phyloP scores from a whole-genome alignment of 2,113 vertebrate genomes.

The Corynorhinus townsendii region DNA sequence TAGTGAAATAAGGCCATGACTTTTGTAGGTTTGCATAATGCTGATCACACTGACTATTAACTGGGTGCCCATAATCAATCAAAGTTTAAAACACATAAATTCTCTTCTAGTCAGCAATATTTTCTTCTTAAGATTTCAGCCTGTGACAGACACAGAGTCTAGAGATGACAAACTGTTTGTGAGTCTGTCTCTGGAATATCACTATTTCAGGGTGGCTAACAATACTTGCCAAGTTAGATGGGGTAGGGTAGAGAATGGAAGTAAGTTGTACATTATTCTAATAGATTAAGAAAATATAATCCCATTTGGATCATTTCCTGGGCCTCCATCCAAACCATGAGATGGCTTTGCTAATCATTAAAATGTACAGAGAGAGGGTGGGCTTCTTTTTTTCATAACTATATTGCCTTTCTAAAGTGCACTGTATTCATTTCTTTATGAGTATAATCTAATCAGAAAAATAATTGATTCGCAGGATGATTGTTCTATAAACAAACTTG shows the following conservation, averaged over 20 bases:
- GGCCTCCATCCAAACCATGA: constrained; percentile 73
- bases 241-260: constrained; percentile 2
- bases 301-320: constrained; percentile 74
- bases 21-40: constrained; percentile 38
- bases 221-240: constrained; percentile 62
- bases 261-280: constrained; percentile 69
- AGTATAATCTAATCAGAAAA: constrained; percentile 70
- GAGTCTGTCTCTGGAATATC: constrained; percentile 51
- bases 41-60: constrained; percentile 51
- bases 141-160: constrained; percentile 52
- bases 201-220: constrained; percentile 49
- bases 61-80: constrained; percentile 29
- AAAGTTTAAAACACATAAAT: constrained; percentile 34
- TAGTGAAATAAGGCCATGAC: not conserved
- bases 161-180: constrained; percentile 47
- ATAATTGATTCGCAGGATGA: constrained; percentile 67
- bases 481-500: constrained; percentile 56
- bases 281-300: constrained; percentile 77
- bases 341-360: constrained; percentile 72
- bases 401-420: constrained; percentile 72
- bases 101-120: constrained; percentile 42
- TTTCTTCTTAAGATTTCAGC: constrained; percentile 50
- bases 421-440: constrained; percentile 68
- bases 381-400: constrained; percentile 43
- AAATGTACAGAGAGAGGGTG: constrained; percentile 62